Base-by-base conservation (phyloP, 2,113 vertebrate species). In the Hippocampus comes region DNA sequence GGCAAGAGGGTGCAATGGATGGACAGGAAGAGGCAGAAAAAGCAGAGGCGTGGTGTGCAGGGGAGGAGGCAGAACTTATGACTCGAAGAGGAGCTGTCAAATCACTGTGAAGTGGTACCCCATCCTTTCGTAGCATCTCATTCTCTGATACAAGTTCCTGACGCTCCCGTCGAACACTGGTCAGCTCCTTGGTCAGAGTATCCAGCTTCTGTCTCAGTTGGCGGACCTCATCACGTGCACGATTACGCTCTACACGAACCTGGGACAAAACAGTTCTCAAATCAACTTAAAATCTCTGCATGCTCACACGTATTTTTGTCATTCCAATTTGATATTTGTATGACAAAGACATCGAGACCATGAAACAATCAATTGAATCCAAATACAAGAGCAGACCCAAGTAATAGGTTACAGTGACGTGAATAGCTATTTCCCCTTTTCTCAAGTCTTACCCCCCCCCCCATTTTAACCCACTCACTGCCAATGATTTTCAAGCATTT, bases 191-290 rank as follows among this genome's bases (percentile, higher is more conserved):
- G 89, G 94, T 97, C 57, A 98, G 92, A 2, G 93, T 87, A 68
- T 98, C 96, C 34, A 99, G 92, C 4, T 95, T 93, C 82, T 96
- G 95, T 34, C 96, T 92, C 76, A 98, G 93, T 88, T 96, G 95
- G 11, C 95, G 94, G 55, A 97, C 96, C 78, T 99, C 97, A 23
- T 98, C 96, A 0, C 97, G 94, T 0, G 97, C 95, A 21, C 95
- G 92, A 90, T 98, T 99, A 15, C 97, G 94, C 79, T 99, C 97
- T 0, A 95, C 94, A 0, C 97, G 93, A 70, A 98, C 90, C 90
- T 91, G 76, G 1, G 3, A 43, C 42, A 12, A 73, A 43, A 73
- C 0, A 53, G n/a, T 64, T 17, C 20, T 43, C 8, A 25, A 0
- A 67, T 57, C 48, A 57, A 23, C 0, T 18, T 3, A 11, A 41